These are phyloP conservation scores for Drosophila helvetica DNA, from an alignment of 2,888 invertebrate genomes.

Conservation along the genomic window DNA sequence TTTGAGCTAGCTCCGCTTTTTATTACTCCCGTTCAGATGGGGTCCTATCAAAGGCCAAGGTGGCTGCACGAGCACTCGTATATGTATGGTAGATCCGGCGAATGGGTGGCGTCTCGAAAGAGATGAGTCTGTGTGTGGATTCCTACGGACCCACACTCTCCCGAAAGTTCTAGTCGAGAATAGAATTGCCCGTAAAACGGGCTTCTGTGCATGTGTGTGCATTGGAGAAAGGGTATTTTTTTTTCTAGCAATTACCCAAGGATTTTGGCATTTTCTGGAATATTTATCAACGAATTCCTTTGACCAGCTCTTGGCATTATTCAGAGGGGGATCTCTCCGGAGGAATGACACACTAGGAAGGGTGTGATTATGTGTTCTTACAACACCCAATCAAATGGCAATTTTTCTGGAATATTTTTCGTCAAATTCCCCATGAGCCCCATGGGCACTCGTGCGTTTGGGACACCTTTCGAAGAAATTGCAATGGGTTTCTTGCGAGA, in stretches of 20 bases:
- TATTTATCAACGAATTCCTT: neutral
- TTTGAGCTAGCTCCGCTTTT: conserved; percentile 20
- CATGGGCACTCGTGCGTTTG: too few species aligned
- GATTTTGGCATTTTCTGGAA: neutral
- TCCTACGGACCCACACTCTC: neutral
- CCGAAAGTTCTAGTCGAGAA: neutral
- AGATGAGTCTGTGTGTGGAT: conserved; percentile 6
- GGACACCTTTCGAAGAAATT: too few species aligned
- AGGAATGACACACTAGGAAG: too few species aligned
- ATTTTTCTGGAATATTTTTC: too few species aligned
- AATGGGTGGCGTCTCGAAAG: conserved; percentile 1
- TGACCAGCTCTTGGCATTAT: neutral
- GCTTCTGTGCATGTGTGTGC: neutral
- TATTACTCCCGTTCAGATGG: conserved; percentile 8
- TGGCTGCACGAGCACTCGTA: neutral
- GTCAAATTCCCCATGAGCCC: too few species aligned
- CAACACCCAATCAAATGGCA: too few species aligned
- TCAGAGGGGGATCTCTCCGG: too few species aligned
- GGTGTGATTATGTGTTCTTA: too few species aligned
- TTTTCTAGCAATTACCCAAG: neutral
- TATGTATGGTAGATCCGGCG: neutral
- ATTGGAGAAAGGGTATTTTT: neutral
- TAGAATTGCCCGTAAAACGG: neutral
- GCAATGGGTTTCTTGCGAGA: too few species aligned
- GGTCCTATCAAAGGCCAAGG: conserved; percentile 54